A percentile compares a stretch with the other conserved stretches of the same genome.
Evolutionary conservation across 2,797 vertebrate genomes (phyloP).

Genomic region (Tamandua tetradactyla): DNA sequence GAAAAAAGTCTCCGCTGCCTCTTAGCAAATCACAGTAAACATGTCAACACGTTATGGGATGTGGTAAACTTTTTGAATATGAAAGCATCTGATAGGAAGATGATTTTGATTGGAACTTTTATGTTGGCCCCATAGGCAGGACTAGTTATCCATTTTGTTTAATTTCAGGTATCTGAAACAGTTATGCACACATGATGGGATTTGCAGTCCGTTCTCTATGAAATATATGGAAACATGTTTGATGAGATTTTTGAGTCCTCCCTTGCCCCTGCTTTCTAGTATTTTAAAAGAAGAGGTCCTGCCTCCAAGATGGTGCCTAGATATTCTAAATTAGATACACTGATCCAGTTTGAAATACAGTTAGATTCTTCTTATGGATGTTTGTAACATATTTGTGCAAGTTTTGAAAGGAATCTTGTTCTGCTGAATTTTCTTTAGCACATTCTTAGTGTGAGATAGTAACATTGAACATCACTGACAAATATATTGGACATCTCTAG

Average conservation of each 20-base stretch:
- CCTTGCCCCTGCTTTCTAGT: not conserved
- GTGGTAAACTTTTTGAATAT: slow-evolving; percentile 23
- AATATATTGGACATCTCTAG: slow-evolving; percentile 39
- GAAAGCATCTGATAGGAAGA: slow-evolving; percentile 47
- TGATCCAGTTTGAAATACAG: slow-evolving; percentile 9
- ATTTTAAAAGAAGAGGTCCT: not conserved
- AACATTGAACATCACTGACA: slow-evolving; percentile 62
- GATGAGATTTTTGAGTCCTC: not conserved
- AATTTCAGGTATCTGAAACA: not conserved
- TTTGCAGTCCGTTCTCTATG: not conserved
- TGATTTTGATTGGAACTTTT: slow-evolving; percentile 43
- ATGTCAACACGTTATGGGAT: slow-evolving; percentile 45
- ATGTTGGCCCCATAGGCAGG: slow-evolving; percentile 12
- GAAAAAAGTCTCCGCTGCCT: not conserved
- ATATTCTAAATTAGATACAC: slow-evolving; percentile 55
- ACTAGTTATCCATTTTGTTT: not conserved
- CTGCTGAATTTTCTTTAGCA: slow-evolving; percentile 74
- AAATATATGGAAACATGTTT: not conserved
- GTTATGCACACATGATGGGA: not conserved
- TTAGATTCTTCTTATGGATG: slow-evolving; percentile 1
- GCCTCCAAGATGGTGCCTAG: not conserved
- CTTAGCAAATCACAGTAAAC: slow-evolving; percentile 57
- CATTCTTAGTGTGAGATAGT: slow-evolving; percentile 71
- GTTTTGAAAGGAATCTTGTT: slow-evolving; percentile 70
- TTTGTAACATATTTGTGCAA: slow-evolving; percentile 71